A percentile compares a stretch with the other conserved stretches of the same genome.
Conservation (phyloP, 2,888 invertebrate species). For the Myathropa florea region DNA sequence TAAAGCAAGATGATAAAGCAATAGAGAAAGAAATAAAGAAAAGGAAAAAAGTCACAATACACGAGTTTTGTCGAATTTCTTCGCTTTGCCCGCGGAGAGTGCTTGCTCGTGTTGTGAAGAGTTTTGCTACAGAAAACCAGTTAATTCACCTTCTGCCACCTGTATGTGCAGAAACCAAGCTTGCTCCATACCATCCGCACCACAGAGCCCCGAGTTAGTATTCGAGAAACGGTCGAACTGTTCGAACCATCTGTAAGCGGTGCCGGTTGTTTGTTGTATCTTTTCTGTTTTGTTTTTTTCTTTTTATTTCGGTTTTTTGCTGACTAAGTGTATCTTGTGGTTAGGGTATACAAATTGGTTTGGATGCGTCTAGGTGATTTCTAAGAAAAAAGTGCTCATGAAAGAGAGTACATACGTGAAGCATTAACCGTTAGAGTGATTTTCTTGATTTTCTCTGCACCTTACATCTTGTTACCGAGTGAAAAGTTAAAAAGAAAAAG, state of each 20-base stretch:
- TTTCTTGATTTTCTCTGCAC: conserved; percentile 2
- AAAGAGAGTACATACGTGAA: conserved; percentile 34
- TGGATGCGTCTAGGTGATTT: not conserved
- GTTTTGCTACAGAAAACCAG: conserved; percentile 65
- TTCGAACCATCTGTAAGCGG: conserved; percentile 35
- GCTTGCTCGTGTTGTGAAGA: conserved; percentile 10
- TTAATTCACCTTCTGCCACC: conserved; percentile 60
- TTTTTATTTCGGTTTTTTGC: conserved; percentile 17
- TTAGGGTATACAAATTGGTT: conserved; percentile 39
- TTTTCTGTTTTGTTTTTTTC: not conserved
- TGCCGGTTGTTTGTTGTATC: conserved; percentile 9
- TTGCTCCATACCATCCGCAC: conserved; percentile 20
- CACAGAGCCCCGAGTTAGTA: conserved; percentile 35
- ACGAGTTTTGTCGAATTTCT: conserved; percentile 55
- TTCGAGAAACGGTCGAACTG: conserved; percentile 56
- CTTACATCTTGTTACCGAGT: not conserved
- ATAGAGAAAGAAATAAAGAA: conserved; percentile 28
- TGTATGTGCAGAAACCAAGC: conserved; percentile 42
- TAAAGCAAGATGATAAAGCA: not conserved
- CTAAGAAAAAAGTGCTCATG: conserved; percentile 26
- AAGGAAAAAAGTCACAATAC: conserved; percentile 14
- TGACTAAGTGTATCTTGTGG: conserved; percentile 44
- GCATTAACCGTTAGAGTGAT: conserved; percentile 50
- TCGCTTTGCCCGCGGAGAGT: conserved; percentile 20
- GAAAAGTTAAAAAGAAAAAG: not conserved